Percentiles rank a stretch among this genome's conserved stretches.
Evolutionary conservation across 1,140 invertebrate genomes (phyloP).

Genomic region (Aphelenchoides besseyi): DNA sequence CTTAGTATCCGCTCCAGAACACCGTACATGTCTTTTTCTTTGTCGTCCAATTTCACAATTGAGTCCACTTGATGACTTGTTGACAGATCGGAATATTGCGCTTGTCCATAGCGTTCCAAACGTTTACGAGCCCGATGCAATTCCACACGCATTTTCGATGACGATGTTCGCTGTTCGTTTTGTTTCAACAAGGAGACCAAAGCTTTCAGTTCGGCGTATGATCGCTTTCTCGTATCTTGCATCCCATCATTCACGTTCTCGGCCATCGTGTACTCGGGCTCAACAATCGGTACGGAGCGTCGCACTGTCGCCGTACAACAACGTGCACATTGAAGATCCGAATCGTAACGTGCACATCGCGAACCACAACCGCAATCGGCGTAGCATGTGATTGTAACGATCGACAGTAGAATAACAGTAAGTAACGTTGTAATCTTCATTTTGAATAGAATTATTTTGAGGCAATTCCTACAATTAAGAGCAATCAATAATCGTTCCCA

Average conservation of each 20-base stretch:
- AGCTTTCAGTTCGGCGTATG: neutral
- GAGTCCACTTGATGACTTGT: neutral
- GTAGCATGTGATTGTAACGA: too few species aligned
- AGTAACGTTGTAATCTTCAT: too few species aligned
- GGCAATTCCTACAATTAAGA: too few species aligned
- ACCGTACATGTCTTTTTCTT: conserved; percentile 5
- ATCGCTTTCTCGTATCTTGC: neutral
- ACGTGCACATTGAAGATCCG: conserved; percentile 31
- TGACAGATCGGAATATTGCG: neutral
- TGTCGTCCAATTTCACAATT: neutral
- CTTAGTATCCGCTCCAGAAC: neutral
- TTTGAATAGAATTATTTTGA: too few species aligned
- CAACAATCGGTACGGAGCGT: conserved; percentile 21
- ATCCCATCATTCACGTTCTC: neutral
- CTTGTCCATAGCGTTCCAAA: conserved; percentile 2
- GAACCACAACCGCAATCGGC: conserved; percentile 43
- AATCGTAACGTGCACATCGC: conserved; percentile 34
- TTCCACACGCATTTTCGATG: neutral
- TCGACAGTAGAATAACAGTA: too few species aligned
- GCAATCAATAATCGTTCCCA: too few species aligned
- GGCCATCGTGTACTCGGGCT: neutral
- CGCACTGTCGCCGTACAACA: conserved; percentile 45
- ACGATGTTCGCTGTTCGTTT: neutral
- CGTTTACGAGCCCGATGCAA: neutral
- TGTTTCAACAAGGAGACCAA: neutral